phyloP scores from a whole-genome alignment of 2,113 vertebrate species.

The Phyllostomus hastatus region DNA sequence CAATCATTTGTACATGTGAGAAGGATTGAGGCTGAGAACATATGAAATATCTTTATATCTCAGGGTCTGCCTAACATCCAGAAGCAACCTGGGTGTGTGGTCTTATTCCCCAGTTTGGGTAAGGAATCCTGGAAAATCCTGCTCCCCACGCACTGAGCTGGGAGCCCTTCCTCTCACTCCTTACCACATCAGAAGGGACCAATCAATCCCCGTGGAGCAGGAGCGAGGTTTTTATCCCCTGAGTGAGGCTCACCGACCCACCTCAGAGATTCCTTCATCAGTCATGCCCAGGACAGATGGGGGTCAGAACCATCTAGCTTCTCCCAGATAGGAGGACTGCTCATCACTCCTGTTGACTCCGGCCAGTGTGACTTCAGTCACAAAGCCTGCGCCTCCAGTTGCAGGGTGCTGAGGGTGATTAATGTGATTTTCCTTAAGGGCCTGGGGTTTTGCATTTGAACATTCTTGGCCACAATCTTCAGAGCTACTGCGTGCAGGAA shows the following conservation, averaged over 20 bases:
- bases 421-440: constrained; percentile 1
- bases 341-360: not conserved
- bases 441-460: constrained; percentile 25
- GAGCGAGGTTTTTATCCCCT: not conserved
- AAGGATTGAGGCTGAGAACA: not conserved
- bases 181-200: not conserved
- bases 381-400: not conserved
- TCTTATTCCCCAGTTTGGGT: not conserved
- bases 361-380: not conserved
- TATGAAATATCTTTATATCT: not conserved
- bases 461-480: constrained; percentile 10
- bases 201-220: not conserved
- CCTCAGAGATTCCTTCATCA: not conserved
- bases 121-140: not conserved
- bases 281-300: not conserved
- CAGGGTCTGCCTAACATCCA: not conserved
- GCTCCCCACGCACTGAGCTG: not conserved
- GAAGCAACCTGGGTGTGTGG: constrained; percentile 24
- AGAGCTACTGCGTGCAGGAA: constrained; percentile 32
- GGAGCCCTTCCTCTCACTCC: not conserved
- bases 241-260: not conserved
- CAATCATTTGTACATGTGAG: constrained; percentile 2
- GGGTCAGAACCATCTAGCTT: not conserved
- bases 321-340: not conserved
- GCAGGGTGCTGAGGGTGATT: not conserved